phyloP scores from a whole-genome alignment of 2,113 vertebrate species.

The Apodemus sylvaticus region DNA sequence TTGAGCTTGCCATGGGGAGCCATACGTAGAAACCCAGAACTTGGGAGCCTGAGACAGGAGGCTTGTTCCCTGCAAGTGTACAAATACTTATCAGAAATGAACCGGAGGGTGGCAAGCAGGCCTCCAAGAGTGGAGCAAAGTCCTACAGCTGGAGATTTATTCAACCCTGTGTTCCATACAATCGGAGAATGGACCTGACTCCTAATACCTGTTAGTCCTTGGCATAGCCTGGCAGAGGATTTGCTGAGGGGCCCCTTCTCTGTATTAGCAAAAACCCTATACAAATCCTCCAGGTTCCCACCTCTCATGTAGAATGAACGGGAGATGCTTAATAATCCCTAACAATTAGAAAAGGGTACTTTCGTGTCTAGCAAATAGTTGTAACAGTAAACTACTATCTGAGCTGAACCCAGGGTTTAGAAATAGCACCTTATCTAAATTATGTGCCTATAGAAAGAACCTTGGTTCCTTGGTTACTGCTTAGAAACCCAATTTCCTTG shows the following conservation, averaged over 20 bases:
- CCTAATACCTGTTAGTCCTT: neutral
- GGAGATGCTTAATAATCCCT: neutral
- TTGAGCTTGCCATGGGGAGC: neutral
- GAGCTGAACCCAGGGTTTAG: neutral
- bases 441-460: neutral
- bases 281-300: neutral
- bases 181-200: neutral
- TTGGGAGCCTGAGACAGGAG: neutral
- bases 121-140: neutral
- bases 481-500: neutral
- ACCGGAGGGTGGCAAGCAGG: neutral
- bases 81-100: neutral
- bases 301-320: neutral
- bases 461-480: neutral
- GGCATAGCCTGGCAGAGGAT: neutral
- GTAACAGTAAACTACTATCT: neutral
- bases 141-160: neutral
- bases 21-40: neutral
- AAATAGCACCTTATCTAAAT: neutral
- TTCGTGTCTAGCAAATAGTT: neutral
- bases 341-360: neutral
- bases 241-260: neutral
- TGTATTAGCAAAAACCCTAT: neutral
- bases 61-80: conserved; percentile 2
- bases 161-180: neutral